These are phyloP conservation scores for Salarias fasciatus DNA, from an alignment of 2,797 vertebrate genomes.

Conservation along the genomic window DNA sequence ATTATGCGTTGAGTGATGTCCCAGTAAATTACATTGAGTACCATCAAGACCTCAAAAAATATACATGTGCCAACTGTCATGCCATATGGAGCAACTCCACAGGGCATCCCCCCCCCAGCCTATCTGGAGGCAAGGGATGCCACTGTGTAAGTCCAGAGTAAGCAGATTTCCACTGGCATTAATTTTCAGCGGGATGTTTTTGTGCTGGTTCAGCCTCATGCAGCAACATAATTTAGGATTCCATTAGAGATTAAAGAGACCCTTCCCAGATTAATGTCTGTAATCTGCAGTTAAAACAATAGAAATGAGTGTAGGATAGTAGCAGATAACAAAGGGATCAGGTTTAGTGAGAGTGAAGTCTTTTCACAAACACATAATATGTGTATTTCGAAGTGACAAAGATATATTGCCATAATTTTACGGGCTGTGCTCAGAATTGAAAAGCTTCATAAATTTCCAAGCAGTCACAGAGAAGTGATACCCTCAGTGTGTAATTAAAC, in stretches of 20 bases:
- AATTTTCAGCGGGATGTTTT: slow-evolving; percentile 52
- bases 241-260: slow-evolving; percentile 61
- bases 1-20: slow-evolving; percentile 49
- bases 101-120: slow-evolving; percentile 52
- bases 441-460: slow-evolving; percentile 47
- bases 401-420: slow-evolving; percentile 50
- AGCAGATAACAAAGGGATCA: slow-evolving; percentile 40
- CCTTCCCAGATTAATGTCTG: slow-evolving; percentile 58
- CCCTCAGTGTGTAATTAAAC: slow-evolving; percentile 73
- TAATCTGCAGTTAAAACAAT: slow-evolving; percentile 67
- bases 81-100: slow-evolving; percentile 79
- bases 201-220: slow-evolving; percentile 34
- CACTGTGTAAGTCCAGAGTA: slow-evolving; percentile 59
- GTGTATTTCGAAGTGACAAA: slow-evolving; percentile 40
- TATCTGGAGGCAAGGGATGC: slow-evolving; percentile 44
- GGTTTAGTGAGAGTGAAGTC: slow-evolving; percentile 21
- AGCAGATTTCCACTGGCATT: slow-evolving; percentile 72
- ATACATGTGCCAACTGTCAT: slow-evolving; percentile 75
- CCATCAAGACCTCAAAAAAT: slow-evolving; percentile 59
- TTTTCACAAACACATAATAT: slow-evolving; percentile 37
- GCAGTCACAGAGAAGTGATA: slow-evolving; percentile 53
- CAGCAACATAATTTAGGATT: slow-evolving; percentile 54
- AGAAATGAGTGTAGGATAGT: slow-evolving; percentile 25
- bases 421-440: slow-evolving; percentile 31
- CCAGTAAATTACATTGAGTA: slow-evolving; percentile 53